Conservation (phyloP, 2,888 invertebrate species). For the Rosalia funebris region DNA sequence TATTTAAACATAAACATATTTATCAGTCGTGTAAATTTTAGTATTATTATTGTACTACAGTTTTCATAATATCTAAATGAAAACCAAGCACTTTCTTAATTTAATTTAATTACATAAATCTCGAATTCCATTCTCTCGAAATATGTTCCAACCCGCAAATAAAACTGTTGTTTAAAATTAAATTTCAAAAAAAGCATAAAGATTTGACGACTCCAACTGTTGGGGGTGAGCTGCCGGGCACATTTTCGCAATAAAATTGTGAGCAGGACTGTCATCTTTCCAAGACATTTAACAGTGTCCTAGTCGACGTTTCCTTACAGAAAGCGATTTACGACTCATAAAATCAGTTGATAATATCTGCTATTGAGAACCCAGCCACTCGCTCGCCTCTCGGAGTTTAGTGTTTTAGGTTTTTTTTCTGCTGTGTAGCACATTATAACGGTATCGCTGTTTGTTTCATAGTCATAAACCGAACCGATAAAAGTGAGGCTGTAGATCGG, state of each 20-base stretch:
- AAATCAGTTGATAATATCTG: conserved; percentile 21
- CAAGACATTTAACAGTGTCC: conserved; percentile 22
- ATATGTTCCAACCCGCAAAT: too few species aligned
- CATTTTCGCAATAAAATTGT: conserved; percentile 10
- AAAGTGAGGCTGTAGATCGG: background rate
- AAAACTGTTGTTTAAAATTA: background rate
- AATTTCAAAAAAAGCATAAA: background rate
- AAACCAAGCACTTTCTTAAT: too few species aligned
- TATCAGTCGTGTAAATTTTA: too few species aligned
- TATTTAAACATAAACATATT: too few species aligned
- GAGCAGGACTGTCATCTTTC: conserved; percentile 4
- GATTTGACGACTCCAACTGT: background rate
- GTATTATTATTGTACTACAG: too few species aligned
- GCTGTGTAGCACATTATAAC: background rate
- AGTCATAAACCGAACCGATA: background rate
- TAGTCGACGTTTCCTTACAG: conserved; percentile 16
- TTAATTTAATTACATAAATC: too few species aligned
- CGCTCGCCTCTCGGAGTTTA: background rate
- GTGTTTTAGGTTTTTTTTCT: conserved; percentile 9
- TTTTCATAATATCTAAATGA: too few species aligned
- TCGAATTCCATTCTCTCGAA: too few species aligned
- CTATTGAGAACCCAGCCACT: conserved; percentile 12
- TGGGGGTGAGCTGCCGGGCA: background rate
- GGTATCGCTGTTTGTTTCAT: background rate
- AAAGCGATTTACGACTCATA: conserved; percentile 18